Evolutionary conservation across 2,113 vertebrate species (phyloP), one percentile per base, ranked within the genome.

Genomic region (Sporophila hypoxantha): DNA sequence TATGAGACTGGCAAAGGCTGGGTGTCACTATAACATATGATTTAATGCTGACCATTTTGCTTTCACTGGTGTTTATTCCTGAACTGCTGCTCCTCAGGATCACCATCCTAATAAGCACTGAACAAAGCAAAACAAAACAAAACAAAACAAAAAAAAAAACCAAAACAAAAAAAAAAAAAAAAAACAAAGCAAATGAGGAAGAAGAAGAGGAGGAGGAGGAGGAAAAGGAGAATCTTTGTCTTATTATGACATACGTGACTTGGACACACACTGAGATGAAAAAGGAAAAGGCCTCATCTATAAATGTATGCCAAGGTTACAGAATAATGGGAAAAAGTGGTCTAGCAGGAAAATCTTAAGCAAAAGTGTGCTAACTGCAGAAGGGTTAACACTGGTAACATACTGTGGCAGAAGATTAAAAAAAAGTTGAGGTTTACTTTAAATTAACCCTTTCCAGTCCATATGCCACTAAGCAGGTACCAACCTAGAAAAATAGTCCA

Each of bases 391-490:
- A 97, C 96, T 96, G 97, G 96, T 95, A 97, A 96, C 96, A 96
- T 96, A 96, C 93, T 94, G 95, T 96, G 95, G 96, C 94, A 95
- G 96, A 95, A 95, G 77, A 95, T 92, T 94, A 81, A 93, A 97
- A 96, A 97, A 94, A 93, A 92, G 74, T 95, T 96, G 95, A 97
- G 96, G 96, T 96, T 96, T 96, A 92, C 95, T 97, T 97, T 96
- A 97, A 97, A 97, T 97, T 96, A 98, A 97, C 96, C 97, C 97
- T 97, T 97, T 96, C 96, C 94, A 91, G 97, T 97, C 97, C 95
- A 94, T 95, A 92, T 82, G 97, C 97, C 96, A 96, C 96, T 96
- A 97, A 96, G 96, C 96, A 97, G 96, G 95, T 97, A 96, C 96
- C 97, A 97, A 97, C 95, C 97, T 96, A 97, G 95, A 94, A 94